These are phyloP conservation scores for Spermophilus dauricus DNA, from an alignment of 2,113 vertebrate genomes.

Conservation along the genomic window DNA sequence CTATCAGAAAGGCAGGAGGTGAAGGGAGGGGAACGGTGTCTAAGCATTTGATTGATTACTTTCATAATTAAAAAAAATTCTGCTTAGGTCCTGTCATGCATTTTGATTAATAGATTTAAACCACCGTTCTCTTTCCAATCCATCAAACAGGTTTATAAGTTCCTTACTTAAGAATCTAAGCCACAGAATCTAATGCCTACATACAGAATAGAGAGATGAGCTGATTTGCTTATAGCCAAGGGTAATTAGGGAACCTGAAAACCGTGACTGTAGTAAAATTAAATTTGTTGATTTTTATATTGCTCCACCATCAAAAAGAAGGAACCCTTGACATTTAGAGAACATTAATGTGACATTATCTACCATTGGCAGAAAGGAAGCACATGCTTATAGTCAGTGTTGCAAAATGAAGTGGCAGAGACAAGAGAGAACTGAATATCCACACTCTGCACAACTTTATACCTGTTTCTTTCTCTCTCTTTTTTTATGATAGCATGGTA, in stretches of 20 bases:
- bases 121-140: slow-evolving; percentile 27
- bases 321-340: slow-evolving; percentile 79
- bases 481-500: not conserved
- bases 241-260: slow-evolving; percentile 79
- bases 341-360: slow-evolving; percentile 77
- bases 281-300: slow-evolving; percentile 84
- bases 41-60: slow-evolving; percentile 79
- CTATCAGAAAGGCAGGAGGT: not conserved
- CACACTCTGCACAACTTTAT: too few relatives aligned
- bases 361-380: slow-evolving; percentile 48
- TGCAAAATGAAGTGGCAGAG: not conserved
- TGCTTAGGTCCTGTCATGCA: slow-evolving; percentile 53
- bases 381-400: not conserved
- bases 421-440: not conserved
- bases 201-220: slow-evolving; percentile 63
- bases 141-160: too few relatives aligned
- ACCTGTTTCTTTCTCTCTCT: not conserved
- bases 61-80: slow-evolving; percentile 78
- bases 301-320: slow-evolving; percentile 76
- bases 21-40: not conserved
- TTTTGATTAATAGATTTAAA: slow-evolving; percentile 81
- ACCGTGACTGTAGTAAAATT: slow-evolving; percentile 82
- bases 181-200: too few relatives aligned
- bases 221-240: slow-evolving; percentile 64
- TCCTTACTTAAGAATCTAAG: too few relatives aligned